Percentiles rank a stretch among this genome's conserved stretches.
Conservation (phyloP, 2,113 vertebrate genomes). For the Odobenus rosmarus region DNA sequence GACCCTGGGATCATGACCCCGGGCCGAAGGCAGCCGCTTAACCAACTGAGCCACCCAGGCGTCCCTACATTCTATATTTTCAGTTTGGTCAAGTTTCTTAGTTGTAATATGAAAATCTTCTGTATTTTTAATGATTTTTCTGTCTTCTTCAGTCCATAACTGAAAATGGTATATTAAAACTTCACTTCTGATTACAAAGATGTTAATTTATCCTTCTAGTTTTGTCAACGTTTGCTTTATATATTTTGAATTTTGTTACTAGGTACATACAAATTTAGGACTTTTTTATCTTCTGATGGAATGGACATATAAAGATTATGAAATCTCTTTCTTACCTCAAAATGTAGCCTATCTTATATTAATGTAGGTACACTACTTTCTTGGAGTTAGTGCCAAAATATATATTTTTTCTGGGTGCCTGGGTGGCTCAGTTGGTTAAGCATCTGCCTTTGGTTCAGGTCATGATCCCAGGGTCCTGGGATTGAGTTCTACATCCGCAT, state of each 20-base stretch:
- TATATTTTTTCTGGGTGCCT: neutral
- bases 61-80: neutral
- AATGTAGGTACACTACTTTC: neutral
- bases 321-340: neutral
- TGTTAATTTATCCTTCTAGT: neutral
- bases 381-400: neutral
- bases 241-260: slow-evolving; percentile 18
- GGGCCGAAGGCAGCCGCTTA: no score
- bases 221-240: neutral
- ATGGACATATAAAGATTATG: neutral
- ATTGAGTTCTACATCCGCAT: neutral
- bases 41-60: no score
- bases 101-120: neutral
- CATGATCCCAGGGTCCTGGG: neutral
- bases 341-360: neutral
- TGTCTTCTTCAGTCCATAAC: neutral
- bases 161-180: neutral
- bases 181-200: neutral
- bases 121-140: neutral
- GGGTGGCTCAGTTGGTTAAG: neutral
- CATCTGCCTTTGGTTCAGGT: neutral
- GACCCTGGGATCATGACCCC: no score
- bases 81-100: neutral
- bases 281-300: neutral
- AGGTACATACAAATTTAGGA: neutral